A percentile compares a stretch with the other conserved stretches of the same genome.
Conservation (phyloP, 2,888 invertebrate species). For the Pseudococcus jackbeardsleyi region DNA sequence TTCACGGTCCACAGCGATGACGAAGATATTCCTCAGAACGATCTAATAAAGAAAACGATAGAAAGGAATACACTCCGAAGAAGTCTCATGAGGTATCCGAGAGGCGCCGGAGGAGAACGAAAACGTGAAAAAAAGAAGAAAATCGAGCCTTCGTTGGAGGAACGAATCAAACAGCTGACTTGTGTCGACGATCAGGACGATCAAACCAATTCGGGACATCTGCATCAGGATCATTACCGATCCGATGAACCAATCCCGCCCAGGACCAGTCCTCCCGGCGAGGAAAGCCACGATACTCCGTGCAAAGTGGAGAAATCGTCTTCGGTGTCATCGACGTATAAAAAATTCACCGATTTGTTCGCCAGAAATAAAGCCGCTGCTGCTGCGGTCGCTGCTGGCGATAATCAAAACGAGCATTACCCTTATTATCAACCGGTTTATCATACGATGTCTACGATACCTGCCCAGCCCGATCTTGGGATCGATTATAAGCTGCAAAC, state of each 20-base stretch:
- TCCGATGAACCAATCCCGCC: slow-evolving; percentile 56
- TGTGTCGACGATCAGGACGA: slow-evolving; percentile 84
- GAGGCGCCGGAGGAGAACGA: slow-evolving; percentile 67
- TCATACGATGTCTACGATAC: slow-evolving; percentile 34
- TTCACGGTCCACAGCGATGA: slow-evolving; percentile 65
- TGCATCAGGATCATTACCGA: slow-evolving; percentile 65
- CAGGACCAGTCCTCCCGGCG: slow-evolving; percentile 76
- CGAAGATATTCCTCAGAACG: slow-evolving; percentile 68
- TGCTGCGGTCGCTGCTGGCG: slow-evolving; percentile 65
- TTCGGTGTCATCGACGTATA: slow-evolving; percentile 76
- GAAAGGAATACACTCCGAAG: slow-evolving; percentile 86
- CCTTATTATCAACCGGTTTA: slow-evolving; percentile 67
- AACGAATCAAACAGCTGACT: slow-evolving; percentile 87
- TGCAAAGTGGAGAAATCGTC: not conserved
- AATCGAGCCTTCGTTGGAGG: slow-evolving; percentile 83
- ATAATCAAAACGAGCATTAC: slow-evolving; percentile 65
- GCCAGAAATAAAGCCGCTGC: slow-evolving; percentile 70
- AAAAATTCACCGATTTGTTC: slow-evolving; percentile 76
- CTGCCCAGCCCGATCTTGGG: slow-evolving; percentile 74
- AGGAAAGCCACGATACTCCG: slow-evolving; percentile 70
- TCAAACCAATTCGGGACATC: slow-evolving; percentile 66
- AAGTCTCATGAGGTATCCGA: slow-evolving; percentile 79
- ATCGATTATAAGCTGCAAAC: slow-evolving; percentile 70
- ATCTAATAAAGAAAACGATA: slow-evolving; percentile 79
- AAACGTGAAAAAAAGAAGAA: slow-evolving; percentile 64